phyloP scores from a whole-genome alignment of 2,113 vertebrate species.

The Corythornis cristatus region DNA sequence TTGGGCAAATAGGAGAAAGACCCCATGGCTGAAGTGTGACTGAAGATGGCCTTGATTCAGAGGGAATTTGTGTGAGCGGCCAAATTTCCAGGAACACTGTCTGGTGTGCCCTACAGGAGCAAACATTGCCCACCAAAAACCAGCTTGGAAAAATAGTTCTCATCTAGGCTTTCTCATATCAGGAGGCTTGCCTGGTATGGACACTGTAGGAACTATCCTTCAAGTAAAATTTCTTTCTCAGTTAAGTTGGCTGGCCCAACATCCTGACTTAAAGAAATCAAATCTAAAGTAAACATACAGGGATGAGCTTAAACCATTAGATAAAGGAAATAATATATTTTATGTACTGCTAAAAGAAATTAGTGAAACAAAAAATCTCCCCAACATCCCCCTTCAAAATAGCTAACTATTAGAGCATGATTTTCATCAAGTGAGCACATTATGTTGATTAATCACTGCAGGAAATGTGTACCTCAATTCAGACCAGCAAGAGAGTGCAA shows the following conservation, averaged over 20 bases:
- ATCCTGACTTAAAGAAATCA: constrained; percentile 22
- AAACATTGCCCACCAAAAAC: background rate
- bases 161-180: background rate
- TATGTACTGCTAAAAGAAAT: background rate
- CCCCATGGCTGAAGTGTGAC: background rate
- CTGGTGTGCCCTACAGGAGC: background rate
- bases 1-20: background rate
- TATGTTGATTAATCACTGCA: constrained; percentile 69
- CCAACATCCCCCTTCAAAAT: background rate
- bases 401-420: constrained; percentile 5
- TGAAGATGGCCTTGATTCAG: background rate
- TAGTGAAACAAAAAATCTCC: background rate
- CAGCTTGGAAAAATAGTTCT: background rate
- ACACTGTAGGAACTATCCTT: background rate
- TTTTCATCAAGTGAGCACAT: constrained; percentile 50
- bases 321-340: constrained; percentile 39
- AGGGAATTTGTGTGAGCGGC: background rate
- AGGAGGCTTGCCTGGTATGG: background rate
- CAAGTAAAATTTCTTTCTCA: background rate
- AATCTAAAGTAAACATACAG: constrained; percentile 1
- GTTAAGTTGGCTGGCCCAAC: background rate
- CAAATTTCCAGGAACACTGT: accelerated
- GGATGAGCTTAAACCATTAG: constrained; percentile 11
- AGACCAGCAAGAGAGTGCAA: constrained; percentile 54
- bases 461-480: constrained; percentile 67